Base-by-base conservation (phyloP, 1,140 invertebrate species). In the Diprion similis region DNA sequence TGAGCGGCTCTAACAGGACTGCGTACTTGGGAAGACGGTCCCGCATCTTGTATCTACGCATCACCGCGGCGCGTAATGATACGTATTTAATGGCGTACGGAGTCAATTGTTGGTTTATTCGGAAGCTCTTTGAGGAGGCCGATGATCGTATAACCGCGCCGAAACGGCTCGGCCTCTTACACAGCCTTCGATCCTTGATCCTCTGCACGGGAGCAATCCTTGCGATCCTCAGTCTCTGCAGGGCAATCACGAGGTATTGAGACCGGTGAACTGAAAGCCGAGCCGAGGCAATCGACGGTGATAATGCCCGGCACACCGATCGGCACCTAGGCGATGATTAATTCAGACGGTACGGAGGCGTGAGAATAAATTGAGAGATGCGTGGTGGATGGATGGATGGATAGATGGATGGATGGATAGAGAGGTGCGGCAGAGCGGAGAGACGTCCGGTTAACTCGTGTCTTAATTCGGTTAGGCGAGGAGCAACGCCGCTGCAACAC, bases 61-160 rank as follows among this genome's bases (percentile, higher is more conserved):
- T 68, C 66, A 45, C 66, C 66, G 66, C 66, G 18, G 15, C 15
- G 66, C 66, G 66, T 68, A 68, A 68, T 68, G 66, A 68, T 68
- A 68, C 66, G 24, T 37, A 68, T 68, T 68, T 68, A 68, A 68
- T 68, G 66, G 66, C 66, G 37, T 11, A 68, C 66, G 15, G 51
- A 59, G 11, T 68, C 66, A 68, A 68, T 68, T 68, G 66, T 68
- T 68, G 66, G 66, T 68, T 68, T 68, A 68, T 68, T 68, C 66
- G 66, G 66, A 68, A 68, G 66, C 66, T 68, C 66, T 68, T 68
- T 68, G 66, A 68, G 37, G 11, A 11, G 37, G 66, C 66, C 66
- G 66, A 1, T 37, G 24, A 59, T 59, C 51, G 51, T 37, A 37
- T 37, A 37, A 37, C 24, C 24, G 24, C 2, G 17, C 13, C 13